phyloP scores from a whole-genome alignment of 2,797 vertebrate species.

The Champsocephalus gunnari region DNA sequence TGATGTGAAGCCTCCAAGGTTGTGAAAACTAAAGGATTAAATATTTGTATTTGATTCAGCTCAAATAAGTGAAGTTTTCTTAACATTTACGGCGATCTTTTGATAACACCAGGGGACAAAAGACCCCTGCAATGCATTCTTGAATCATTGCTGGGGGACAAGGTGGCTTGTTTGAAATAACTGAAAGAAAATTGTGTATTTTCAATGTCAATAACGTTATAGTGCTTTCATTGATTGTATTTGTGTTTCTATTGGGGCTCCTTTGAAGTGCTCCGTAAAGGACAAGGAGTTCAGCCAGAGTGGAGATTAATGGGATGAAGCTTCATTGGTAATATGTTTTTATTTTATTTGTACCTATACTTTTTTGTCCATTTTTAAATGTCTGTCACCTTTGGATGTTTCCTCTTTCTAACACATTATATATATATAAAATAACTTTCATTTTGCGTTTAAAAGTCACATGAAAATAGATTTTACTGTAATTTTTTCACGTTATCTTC shows the following conservation, averaged over 20 bases:
- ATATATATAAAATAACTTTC: not conserved
- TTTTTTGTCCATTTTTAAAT: conserved; percentile 21
- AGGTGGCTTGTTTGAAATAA: conserved; percentile 34
- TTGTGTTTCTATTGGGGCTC: conserved; percentile 11
- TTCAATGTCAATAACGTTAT: conserved; percentile 59
- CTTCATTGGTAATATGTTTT: not conserved
- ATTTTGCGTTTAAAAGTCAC: not conserved
- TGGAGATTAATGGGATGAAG: conserved; percentile 13
- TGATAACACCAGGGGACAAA: conserved; percentile 25
- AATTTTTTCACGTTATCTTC: not conserved
- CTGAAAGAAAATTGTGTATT: conserved; percentile 42
- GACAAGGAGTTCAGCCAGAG: conserved; percentile 29
- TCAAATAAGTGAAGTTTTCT: conserved; percentile 44
- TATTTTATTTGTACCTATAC: not conserved
- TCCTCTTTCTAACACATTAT: not conserved
- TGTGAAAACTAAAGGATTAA: conserved; percentile 52
- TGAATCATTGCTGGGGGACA: conserved; percentile 16
- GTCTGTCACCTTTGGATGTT: not conserved
- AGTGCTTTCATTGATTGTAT: conserved; percentile 29
- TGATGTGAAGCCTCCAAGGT: conserved; percentile 61
- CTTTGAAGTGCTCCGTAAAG: conserved; percentile 36
- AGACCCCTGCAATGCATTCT: conserved; percentile 14
- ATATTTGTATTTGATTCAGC: conserved; percentile 41
- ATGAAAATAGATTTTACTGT: not conserved
- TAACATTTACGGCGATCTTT: conserved; percentile 37